Evolutionary conservation across 2,113 vertebrate genomes (phyloP).

Genomic region (Scytalopus superciliaris): DNA sequence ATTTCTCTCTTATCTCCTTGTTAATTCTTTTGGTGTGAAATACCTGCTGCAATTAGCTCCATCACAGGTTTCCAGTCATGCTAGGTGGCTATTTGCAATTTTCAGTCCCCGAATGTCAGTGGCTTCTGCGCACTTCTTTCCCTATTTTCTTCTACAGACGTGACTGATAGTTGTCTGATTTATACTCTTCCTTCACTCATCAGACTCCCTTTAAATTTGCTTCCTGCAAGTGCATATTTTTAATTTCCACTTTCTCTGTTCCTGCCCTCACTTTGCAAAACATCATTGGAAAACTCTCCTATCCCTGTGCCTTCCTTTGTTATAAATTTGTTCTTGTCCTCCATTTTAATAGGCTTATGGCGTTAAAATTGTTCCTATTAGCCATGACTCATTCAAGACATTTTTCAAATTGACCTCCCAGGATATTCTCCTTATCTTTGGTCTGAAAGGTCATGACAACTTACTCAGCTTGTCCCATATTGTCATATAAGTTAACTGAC

Average conservation of each 20-base stretch:
- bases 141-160: neutral
- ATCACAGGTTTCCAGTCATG: neutral
- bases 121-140: neutral
- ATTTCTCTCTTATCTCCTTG: neutral
- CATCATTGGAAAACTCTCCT: neutral
- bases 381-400: neutral
- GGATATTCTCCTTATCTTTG: neutral
- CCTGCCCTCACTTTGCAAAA: neutral
- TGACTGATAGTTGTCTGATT: neutral
- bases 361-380: neutral
- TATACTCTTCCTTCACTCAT: neutral
- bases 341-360: neutral
- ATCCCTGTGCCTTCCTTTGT: neutral
- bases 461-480: neutral
- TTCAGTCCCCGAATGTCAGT: neutral
- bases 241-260: neutral
- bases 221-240: neutral
- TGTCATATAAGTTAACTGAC: neutral
- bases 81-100: neutral
- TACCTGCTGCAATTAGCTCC: neutral
- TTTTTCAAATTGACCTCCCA: neutral
- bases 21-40: neutral
- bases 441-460: neutral
- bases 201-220: neutral
- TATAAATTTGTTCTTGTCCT: neutral